These are phyloP conservation scores for Amphilophus citrinellus DNA, from an alignment of 2,113 vertebrate species.

Conservation along the genomic window DNA sequence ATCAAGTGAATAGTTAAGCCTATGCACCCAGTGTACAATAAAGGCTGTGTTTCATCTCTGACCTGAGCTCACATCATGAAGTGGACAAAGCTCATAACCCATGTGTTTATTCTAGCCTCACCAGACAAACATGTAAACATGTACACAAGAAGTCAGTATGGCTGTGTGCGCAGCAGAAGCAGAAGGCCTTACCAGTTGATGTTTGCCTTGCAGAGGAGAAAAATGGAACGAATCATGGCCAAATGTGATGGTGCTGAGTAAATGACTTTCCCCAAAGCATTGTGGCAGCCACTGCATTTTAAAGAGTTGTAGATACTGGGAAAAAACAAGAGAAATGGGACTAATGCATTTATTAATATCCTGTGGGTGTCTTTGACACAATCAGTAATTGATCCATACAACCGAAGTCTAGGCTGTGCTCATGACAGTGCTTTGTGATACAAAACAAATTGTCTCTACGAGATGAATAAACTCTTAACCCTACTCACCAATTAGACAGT, in stretches of 20 bases:
- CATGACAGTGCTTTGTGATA: background rate
- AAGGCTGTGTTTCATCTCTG: background rate
- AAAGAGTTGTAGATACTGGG: constrained; percentile 84
- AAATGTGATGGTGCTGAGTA: constrained; percentile 79
- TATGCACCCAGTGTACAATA: background rate
- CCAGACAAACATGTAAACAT: background rate
- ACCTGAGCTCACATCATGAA: background rate
- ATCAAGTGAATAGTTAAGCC: background rate
- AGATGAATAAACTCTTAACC: background rate
- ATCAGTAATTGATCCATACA: background rate
- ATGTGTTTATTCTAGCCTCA: constrained; percentile 11
- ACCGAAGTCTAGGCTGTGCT: background rate
- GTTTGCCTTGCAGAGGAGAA: constrained; percentile 86
- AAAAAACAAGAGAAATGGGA: background rate
- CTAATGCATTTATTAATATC: background rate
- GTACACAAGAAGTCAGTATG: constrained; percentile 33
- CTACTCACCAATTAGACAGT: constrained; percentile 84
- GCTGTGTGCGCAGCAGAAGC: background rate
- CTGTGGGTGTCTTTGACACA: background rate
- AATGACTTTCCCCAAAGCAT: constrained; percentile 80
- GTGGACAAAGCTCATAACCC: background rate
- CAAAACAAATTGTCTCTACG: background rate
- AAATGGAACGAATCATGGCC: constrained; percentile 82
- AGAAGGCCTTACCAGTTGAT: constrained; percentile 84
- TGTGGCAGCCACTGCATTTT: constrained; percentile 81